Evolutionary conservation across 2,113 vertebrate genomes (phyloP), one percentile per base, ranked within the genome.

Genomic region (Phrynosoma blainvillii): DNA sequence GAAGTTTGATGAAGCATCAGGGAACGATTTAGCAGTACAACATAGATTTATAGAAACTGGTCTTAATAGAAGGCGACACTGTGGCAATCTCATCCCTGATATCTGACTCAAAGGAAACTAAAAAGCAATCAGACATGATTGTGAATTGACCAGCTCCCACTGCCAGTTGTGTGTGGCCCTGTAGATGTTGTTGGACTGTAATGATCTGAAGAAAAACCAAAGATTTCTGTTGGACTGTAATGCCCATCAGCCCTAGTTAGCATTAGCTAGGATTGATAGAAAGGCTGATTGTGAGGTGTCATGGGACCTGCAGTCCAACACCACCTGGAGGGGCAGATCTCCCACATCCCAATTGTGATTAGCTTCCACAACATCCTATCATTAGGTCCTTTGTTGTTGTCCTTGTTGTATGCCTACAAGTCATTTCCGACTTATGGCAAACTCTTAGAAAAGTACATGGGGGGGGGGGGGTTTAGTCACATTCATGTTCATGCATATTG

Each of bases 61-160:
- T 87, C 92, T 95, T 94, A 65, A 89, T 85, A 90, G 91, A 95
- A 95, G 94, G 89, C 89, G 92, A 89, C 86, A 76, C 85, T 82
- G 90, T 84, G 86, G 79, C 0, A 0, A 88, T 87, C 89, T 79
- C 83, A 52, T 23, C 30, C 8, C 27, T 21, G 86, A 83, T 0
- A 71, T 88, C 89, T 89, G 89, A 65, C 59, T 92, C 90, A 79
- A 92, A 84, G 84, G 82, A 92, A 84, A 86, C 8, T 87, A 80
- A 86, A 90, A 92, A 85, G 81, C 40, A 89, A 20, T 16, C 90
- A 93, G 93, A 92, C 88, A 92, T 87, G 88, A 91, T 89, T 93
- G 92, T 90, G 91, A 94, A 96, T 89, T 56, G 84, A 88, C 88
- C 36, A 76, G 30, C 86, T 36, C 87, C 11, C 21, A 5, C 7